Conservation (phyloP, 2,113 vertebrate species). For the Crotalus helleri region DNA sequence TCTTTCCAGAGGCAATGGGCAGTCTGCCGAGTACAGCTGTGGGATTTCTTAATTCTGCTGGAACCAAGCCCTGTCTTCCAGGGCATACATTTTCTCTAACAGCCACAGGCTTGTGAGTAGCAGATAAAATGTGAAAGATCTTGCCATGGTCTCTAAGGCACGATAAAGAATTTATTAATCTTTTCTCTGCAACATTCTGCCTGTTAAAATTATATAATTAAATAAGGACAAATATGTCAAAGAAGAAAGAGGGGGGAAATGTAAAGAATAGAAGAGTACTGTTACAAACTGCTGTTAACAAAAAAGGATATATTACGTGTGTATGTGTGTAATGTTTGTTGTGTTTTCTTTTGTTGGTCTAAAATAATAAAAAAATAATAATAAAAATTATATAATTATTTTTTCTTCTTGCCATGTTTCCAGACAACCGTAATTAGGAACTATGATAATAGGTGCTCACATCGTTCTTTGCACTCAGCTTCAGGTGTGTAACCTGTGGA, state of each 20-base stretch:
- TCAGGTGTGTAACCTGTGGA: not conserved
- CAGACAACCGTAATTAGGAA: constrained; percentile 69
- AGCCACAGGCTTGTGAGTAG: constrained; percentile 23
- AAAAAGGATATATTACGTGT: too few relatives aligned
- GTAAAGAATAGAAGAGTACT: too few relatives aligned
- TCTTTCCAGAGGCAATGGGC: constrained; percentile 10
- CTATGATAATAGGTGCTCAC: constrained; percentile 61
- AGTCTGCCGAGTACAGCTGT: constrained; percentile 24
- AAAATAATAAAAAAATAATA: too few relatives aligned
- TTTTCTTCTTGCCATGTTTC: constrained; percentile 57
- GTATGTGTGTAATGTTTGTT: too few relatives aligned
- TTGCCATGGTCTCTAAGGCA: constrained; percentile 6
- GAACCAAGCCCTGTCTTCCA: constrained; percentile 22
- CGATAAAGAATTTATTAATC: constrained; percentile 54
- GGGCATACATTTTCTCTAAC: constrained; percentile 40
- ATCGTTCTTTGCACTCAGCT: constrained; percentile 40
- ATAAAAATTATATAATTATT: constrained; percentile 60
- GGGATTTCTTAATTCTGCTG: constrained; percentile 5
- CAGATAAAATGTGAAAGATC: constrained; percentile 35
- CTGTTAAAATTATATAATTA: constrained; percentile 64
- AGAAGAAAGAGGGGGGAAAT: too few relatives aligned
- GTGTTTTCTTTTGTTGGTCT: too few relatives aligned
- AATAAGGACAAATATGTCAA: too few relatives aligned
- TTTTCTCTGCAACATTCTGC: constrained; percentile 58
- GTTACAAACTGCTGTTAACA: too few relatives aligned